These are phyloP conservation scores for Alviniconcha marisindica DNA, from an alignment of 1,140 invertebrate species.

Conservation along the genomic window DNA sequence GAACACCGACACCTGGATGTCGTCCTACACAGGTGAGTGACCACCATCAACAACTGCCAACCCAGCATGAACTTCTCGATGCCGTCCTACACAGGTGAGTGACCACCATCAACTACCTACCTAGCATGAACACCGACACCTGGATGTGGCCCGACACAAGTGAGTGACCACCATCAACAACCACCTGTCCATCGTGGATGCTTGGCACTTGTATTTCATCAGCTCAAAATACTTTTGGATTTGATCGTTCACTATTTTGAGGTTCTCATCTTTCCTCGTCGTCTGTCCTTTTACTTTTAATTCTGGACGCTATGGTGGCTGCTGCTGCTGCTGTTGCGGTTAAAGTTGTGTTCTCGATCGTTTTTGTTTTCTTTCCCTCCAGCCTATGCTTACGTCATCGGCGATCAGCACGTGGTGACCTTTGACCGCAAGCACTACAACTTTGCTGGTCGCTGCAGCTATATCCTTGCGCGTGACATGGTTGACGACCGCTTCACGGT, in stretches of 20 bases:
- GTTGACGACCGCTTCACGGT: conserved; percentile 79
- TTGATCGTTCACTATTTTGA: too few species aligned
- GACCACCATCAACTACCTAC: conserved; percentile 50
- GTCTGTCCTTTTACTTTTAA: too few species aligned
- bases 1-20: conserved; percentile 61
- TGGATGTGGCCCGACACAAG: conserved; percentile 72
- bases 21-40: conserved; percentile 69
- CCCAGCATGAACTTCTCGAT: conserved; percentile 62
- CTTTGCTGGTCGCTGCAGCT: conserved; percentile 88
- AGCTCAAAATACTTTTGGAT: too few species aligned
- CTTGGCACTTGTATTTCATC: conserved; percentile 64
- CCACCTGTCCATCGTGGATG: conserved; percentile 58
- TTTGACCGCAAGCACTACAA: conserved; percentile 89
- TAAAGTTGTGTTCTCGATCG: too few species aligned
- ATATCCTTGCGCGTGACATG: conserved; percentile 89
- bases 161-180: conserved; percentile 59
- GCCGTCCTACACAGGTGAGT: conserved; percentile 71
- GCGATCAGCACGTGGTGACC: conserved; percentile 89
- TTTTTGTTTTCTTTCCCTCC: too few species aligned
- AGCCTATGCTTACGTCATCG: conserved; percentile 82
- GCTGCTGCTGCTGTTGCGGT: too few species aligned
- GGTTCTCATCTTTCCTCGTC: too few species aligned
- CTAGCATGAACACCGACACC: conserved; percentile 52
- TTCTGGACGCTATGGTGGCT: too few species aligned
- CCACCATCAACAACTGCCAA: conserved; percentile 59